phyloP scores from a whole-genome alignment of 1,140 invertebrate genomes.

The Leucophenga varia region DNA sequence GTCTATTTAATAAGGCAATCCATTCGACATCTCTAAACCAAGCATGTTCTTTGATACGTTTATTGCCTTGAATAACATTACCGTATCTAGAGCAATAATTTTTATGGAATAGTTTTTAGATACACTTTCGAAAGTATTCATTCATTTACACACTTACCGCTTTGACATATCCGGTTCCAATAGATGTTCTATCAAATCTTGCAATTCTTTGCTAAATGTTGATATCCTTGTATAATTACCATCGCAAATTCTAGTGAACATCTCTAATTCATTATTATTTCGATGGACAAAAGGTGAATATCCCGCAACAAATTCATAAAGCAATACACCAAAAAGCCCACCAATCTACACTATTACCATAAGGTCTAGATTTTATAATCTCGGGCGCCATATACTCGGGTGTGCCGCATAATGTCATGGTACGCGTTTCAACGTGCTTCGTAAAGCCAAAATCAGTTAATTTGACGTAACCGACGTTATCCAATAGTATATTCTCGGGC shows the following conservation, averaged over 20 bases:
- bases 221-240: constrained; percentile 70
- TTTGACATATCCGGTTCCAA: constrained; percentile 81
- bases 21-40: constrained; percentile 78
- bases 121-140: too few relatives aligned
- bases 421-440: constrained; percentile 73
- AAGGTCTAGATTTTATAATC: constrained; percentile 88
- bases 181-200: constrained; percentile 80
- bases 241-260: constrained; percentile 81
- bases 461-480: constrained; percentile 79
- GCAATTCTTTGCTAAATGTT: constrained; percentile 71
- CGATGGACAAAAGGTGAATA: constrained; percentile 76
- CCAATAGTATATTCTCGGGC: constrained; percentile 92
- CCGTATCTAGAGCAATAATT: constrained; percentile 55
- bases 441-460: constrained; percentile 89
- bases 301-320: constrained; percentile 80
- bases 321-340: constrained; percentile 88
- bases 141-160: constrained; percentile 56
- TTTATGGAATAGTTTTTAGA: neutral
- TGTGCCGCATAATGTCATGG: constrained; percentile 92
- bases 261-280: constrained; percentile 72
- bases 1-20: constrained; percentile 79
- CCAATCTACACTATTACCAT: constrained; percentile 93
- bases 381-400: constrained; percentile 94
- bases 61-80: constrained; percentile 76
- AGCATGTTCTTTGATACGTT: constrained; percentile 64